Evolutionary conservation across 2,113 vertebrate genomes (phyloP).

Genomic region (Seriola aureovittata): DNA sequence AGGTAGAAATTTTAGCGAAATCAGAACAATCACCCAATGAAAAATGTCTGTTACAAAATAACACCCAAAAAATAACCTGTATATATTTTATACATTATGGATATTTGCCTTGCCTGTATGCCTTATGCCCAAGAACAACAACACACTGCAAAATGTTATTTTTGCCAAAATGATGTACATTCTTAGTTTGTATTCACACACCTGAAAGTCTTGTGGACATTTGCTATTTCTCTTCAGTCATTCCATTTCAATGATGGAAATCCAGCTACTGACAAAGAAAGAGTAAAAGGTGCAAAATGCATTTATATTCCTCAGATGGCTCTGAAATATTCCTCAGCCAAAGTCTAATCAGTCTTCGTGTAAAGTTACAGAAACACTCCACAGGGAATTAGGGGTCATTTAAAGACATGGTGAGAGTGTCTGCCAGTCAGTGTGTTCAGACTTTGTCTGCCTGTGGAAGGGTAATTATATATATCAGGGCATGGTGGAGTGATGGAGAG

Average conservation of each 20-base stretch:
- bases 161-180: neutral
- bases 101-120: neutral
- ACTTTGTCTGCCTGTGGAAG: slow-evolving; percentile 8
- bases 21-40: neutral
- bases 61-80: no score
- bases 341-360: slow-evolving; percentile 13
- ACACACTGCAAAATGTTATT: neutral
- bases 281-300: neutral
- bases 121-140: neutral
- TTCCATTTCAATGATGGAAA: slow-evolving; percentile 1
- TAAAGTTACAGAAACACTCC: slow-evolving; percentile 15
- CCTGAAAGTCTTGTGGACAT: neutral
- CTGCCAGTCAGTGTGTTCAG: slow-evolving; percentile 2
- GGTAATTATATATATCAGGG: slow-evolving; percentile 33
- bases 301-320: slow-evolving; percentile 5
- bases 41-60: neutral
- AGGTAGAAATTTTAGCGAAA: neutral
- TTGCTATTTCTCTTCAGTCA: neutral
- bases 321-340: neutral
- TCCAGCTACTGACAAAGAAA: neutral
- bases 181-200: neutral
- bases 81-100: neutral
- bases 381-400: slow-evolving; percentile 3
- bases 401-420: slow-evolving; percentile 6
- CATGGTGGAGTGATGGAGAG: neutral